Base-by-base conservation (phyloP, 1,140 invertebrate genomes). In the Pseudomyrmex concolor region DNA sequence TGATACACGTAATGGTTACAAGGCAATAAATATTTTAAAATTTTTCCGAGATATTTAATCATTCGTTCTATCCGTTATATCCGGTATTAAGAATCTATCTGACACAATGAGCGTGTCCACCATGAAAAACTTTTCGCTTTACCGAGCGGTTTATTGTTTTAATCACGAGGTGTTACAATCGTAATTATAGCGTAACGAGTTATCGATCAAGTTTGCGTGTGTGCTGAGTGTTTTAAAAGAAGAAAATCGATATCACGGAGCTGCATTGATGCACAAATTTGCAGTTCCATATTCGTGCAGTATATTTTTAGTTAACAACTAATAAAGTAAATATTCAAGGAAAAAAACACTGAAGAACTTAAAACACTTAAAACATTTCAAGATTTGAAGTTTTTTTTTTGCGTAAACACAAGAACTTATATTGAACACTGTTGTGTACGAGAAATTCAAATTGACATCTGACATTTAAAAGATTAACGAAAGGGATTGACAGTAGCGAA, bases 51-150 rank as follows among this genome's bases (percentile, higher is more conserved):
- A 70, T 57, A 22, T 48, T 70, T 55, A 55, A 67, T 60, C 51
- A 78, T 59, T 2, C 8, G 8, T 12, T 17, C 43, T 1, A 0
- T 59, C 9, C 45, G 15, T 2, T 43, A 34, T 13, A 71, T 60
- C 55, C 55, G 9, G 19, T 71, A 71, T 80, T 43, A 43, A 70
- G 22, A 67, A 70, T 13, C 15, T 7, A 80, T 70, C 54, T 59
- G 55, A 48, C 22, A 55, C 22, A 71, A 71, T 80, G 76, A 80
- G 55, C 25, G 54, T 1, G n/a, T n/a, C n/a, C 17, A 50, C 12
- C 50, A 9, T 55, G 22, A 48, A 80, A 22, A 71, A 80, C 59
- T 71, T 70, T n/a, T 68, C 34, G 15, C 45, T 80, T 62, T 70
- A 9, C 43, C 48, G 55, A 68, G 43, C 54, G 51, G 19, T 71